Percentiles rank a stretch among this genome's conserved stretches.
Evolutionary conservation across 2,797 vertebrate species (phyloP).

Genomic region (Coendou prehensilis): DNA sequence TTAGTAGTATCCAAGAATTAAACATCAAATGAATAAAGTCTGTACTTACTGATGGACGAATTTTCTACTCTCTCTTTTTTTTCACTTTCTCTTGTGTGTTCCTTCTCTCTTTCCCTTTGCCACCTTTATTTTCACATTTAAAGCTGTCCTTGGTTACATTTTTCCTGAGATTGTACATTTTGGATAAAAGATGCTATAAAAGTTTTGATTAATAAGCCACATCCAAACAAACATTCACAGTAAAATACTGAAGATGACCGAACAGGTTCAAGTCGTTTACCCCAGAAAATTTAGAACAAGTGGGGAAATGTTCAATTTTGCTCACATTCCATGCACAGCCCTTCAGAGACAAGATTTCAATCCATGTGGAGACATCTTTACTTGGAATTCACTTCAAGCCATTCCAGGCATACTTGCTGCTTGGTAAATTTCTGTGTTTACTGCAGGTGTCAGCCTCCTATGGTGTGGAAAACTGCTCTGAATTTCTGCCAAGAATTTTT

Average conservation of each 20-base stretch:
- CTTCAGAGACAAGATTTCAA: slow-evolving; percentile 9
- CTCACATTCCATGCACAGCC: background rate
- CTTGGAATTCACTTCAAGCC: slow-evolving; percentile 41
- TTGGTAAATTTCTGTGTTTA: slow-evolving; percentile 35
- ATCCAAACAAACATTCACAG: slow-evolving; percentile 1
- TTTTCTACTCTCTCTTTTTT: background rate
- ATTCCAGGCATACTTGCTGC: background rate
- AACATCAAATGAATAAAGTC: slow-evolving; percentile 3
- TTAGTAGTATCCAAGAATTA: background rate
- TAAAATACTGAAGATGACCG: slow-evolving; percentile 48
- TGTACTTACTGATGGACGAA: background rate
- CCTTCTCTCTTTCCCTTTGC: background rate
- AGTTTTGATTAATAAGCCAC: background rate
- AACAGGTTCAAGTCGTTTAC: background rate
- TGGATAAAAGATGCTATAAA: slow-evolving; percentile 23
- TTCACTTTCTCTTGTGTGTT: background rate
- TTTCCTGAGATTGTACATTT: background rate
- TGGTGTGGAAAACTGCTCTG: slow-evolving; percentile 60
- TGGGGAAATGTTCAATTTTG: background rate
- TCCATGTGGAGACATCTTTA: background rate
- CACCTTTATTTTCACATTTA: slow-evolving; percentile 59
- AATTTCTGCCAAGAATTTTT: slow-evolving; percentile 58
- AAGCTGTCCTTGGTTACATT: slow-evolving; percentile 17
- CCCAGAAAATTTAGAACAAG: background rate
- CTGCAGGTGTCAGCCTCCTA: slow-evolving; percentile 38